Evolutionary conservation across 2,888 invertebrate species (phyloP).

Genomic region (Epinotia bilunana): DNA sequence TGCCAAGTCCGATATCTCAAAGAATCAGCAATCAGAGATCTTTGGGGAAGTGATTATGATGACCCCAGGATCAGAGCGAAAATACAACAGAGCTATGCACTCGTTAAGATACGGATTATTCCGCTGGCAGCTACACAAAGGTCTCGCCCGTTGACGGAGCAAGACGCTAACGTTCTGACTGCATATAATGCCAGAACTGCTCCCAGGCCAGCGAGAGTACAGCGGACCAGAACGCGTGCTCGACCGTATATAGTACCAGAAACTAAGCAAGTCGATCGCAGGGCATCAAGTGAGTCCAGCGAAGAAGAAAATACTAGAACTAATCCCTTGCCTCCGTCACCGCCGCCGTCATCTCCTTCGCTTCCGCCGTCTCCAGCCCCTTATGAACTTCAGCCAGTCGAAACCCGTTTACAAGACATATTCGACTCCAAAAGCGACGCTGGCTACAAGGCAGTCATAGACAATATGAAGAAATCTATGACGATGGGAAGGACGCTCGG

Average conservation of each 20-base stretch:
- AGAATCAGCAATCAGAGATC: conserved; percentile 81
- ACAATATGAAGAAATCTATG: conserved; percentile 84
- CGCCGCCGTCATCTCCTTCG: conserved; percentile 78
- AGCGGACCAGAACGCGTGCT: conserved; percentile 62
- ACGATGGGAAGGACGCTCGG: conserved; percentile 79
- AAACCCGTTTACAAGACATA: conserved; percentile 77
- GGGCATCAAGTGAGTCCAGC: conserved; percentile 78
- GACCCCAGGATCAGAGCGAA: conserved; percentile 78
- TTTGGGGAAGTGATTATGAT: conserved; percentile 81
- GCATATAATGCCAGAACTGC: conserved; percentile 82
- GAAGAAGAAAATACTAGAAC: conserved; percentile 77
- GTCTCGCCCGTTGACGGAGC: conserved; percentile 77
- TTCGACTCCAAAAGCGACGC: conserved; percentile 82
- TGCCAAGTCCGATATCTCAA: conserved; percentile 81
- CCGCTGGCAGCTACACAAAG: conserved; percentile 79
- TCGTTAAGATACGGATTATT: conserved; percentile 81
- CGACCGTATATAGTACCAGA: conserved; percentile 74
- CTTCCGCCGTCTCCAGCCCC: conserved; percentile 77
- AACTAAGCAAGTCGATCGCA: conserved; percentile 64
- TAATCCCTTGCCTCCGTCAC: conserved; percentile 73
- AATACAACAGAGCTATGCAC: conserved; percentile 80
- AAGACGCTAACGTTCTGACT: conserved; percentile 81
- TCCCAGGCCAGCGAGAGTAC: conserved; percentile 73
- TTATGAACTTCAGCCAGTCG: conserved; percentile 77
- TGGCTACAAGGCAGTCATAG: conserved; percentile 83